These are phyloP conservation scores for Phoeniculus purpureus DNA, from an alignment of 2,797 vertebrate genomes.

Conservation along the genomic window DNA sequence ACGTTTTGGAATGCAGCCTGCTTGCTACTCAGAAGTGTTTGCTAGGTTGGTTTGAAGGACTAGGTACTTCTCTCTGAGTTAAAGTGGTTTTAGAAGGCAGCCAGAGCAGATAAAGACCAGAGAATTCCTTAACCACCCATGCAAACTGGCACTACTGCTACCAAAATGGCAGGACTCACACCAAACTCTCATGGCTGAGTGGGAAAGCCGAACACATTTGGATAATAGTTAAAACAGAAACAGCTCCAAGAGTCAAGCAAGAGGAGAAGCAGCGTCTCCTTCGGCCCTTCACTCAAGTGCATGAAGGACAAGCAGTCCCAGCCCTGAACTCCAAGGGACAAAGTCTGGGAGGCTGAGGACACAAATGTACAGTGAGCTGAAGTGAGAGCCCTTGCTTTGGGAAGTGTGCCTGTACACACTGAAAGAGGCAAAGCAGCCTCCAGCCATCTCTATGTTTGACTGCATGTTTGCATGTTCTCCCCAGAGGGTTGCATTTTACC, in stretches of 20 bases:
- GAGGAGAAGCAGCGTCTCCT: background rate
- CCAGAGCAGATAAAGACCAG: rapidly evolving
- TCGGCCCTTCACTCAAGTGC: background rate
- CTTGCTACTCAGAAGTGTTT: rapidly evolving
- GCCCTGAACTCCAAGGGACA: background rate
- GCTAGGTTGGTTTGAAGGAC: background rate
- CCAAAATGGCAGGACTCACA: background rate
- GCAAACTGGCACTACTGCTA: background rate
- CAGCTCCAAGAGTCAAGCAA: background rate
- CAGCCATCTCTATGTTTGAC: rapidly evolving
- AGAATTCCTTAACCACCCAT: background rate
- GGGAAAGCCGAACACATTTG: background rate
- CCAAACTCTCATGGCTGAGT: background rate
- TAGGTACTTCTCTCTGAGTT: background rate
- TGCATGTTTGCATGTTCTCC: background rate
- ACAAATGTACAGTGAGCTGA: background rate
- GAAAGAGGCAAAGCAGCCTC: background rate
- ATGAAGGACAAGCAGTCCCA: background rate
- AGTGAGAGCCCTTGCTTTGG: background rate
- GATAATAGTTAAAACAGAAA: rapidly evolving
- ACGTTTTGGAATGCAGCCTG: background rate
- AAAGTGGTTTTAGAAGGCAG: background rate
- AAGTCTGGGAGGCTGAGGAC: background rate
- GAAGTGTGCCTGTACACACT: rapidly evolving
- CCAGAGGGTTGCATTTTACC: constrained; percentile 64